Evolutionary conservation across 2,113 vertebrate genomes (phyloP), one percentile per base, ranked within the genome.

Genomic region (Thymallus thymallus): DNA sequence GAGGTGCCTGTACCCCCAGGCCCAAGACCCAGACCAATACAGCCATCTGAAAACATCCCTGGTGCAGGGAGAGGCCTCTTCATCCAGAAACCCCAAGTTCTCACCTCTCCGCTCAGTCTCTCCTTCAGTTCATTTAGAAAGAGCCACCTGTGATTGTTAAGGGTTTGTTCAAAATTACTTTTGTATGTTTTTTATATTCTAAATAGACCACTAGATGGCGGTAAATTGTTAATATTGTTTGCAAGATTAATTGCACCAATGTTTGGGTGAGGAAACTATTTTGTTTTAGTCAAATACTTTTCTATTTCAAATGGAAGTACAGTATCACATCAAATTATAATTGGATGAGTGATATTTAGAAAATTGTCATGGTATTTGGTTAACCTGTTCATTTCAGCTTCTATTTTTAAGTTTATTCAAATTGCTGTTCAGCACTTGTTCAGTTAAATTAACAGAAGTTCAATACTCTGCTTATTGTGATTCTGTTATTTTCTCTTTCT

Each of bases 181-280:
- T 29, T 46, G 14, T 9, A 12, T 5, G 32, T 26, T 35, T 72
- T 67, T n/a, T n/a, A n/a, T 32, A 58, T 46, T 45, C 29, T 68
- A 73, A 5, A 74, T 13, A 68, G 76, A 29, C 85, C 91, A 90
- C 30, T 76, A 89, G 91, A 78, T 91, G 88, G 88, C 82, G 89
- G 86, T 86, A 88, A 76, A 84, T 78, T 18, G 73, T 80, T 2
- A 80, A 26, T 78, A 83, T 78, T 84, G 72, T 70, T 26, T 26
- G 9, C 7, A 60, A 62, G n/a, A 58, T 13, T 13, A 29, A 58
- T 58, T 65, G 1, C 41, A 12, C 45, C 46, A 22, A 29, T 64
- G 13, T 64, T 64, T 18, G 48, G 5, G 9, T 12, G 46, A 13
- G 3, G 46, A 46, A 20, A 45, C n/a, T n/a, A 69, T 46, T 14